A percentile compares a stretch with the other conserved stretches of the same genome.
Conservation (phyloP, 2,888 invertebrate genomes). For the Luperina testacea region DNA sequence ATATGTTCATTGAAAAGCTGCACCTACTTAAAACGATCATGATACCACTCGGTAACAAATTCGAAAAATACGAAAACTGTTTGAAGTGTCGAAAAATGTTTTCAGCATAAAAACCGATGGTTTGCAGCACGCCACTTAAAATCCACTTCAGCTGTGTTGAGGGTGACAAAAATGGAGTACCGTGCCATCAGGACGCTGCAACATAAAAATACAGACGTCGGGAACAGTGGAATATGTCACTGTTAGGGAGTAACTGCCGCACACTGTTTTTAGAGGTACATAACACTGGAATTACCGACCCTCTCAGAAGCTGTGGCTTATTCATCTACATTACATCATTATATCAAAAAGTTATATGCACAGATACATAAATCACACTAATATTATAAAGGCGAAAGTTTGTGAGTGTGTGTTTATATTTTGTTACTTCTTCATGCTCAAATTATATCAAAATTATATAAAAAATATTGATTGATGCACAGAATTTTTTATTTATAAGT, state of each 20-base stretch:
- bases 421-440: no score
- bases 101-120: slow-evolving; percentile 47
- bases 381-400: no score
- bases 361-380: neutral
- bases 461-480: slow-evolving; percentile 5
- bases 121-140: slow-evolving; percentile 58
- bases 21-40: neutral
- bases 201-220: slow-evolving; percentile 55
- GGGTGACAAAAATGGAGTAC: slow-evolving; percentile 54
- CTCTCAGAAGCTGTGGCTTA: neutral
- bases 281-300: neutral
- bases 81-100: slow-evolving; percentile 45
- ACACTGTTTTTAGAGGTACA: slow-evolving; percentile 17
- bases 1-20: neutral
- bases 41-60: slow-evolving; percentile 11
- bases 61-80: slow-evolving; percentile 25
- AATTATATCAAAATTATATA: no score
- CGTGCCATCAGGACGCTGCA: slow-evolving; percentile 49
- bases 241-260: neutral
- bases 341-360: neutral
- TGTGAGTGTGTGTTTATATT: no score
- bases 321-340: no score
- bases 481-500: neutral
- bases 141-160: slow-evolving; percentile 41
- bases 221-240: slow-evolving; percentile 38